These are phyloP conservation scores for Zaprionus capensis DNA, from an alignment of 1,140 invertebrate genomes.

Conservation along the genomic window DNA sequence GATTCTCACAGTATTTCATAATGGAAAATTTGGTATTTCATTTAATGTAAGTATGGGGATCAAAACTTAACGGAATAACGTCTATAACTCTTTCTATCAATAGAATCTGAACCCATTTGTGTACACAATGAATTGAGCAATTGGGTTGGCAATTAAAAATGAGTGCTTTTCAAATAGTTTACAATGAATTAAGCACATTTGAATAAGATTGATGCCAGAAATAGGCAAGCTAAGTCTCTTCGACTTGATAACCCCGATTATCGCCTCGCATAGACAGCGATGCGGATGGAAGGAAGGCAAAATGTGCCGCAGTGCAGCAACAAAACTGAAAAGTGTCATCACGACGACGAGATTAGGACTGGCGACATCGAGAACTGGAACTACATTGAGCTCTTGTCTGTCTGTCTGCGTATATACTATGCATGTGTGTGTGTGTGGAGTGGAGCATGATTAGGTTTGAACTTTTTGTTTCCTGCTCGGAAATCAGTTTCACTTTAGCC, in stretches of 20 bases:
- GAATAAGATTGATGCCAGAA: slow-evolving; percentile 13
- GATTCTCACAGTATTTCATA: too few species aligned
- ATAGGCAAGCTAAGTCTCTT: background rate
- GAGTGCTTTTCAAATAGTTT: slow-evolving; percentile 7
- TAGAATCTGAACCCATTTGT: slow-evolving; percentile 6
- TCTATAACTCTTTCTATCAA: background rate
- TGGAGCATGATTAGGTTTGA: slow-evolving; percentile 31
- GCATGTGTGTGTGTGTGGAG: slow-evolving; percentile 6
- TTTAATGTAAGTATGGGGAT: too few species aligned
- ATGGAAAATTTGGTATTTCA: too few species aligned
- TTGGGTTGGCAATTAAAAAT: slow-evolving; percentile 4
- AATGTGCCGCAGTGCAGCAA: slow-evolving; percentile 10
- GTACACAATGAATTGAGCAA: slow-evolving; percentile 11
- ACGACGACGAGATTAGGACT: slow-evolving; percentile 36
- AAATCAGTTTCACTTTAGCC: slow-evolving; percentile 65
- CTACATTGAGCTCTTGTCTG: slow-evolving; percentile 20
- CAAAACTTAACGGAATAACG: too few species aligned
- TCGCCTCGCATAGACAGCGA: background rate
- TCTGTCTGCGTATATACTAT: slow-evolving; percentile 1
- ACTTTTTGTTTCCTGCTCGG: slow-evolving; percentile 58
- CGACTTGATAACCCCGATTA: slow-evolving; percentile 23
- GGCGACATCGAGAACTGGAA: slow-evolving; percentile 39
- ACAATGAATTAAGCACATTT: slow-evolving; percentile 27
- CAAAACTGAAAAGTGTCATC: slow-evolving; percentile 20
- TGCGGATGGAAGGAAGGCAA: background rate